These are phyloP conservation scores for Tupaia tana DNA, from an alignment of 2,113 vertebrate genomes.

Conservation along the genomic window DNA sequence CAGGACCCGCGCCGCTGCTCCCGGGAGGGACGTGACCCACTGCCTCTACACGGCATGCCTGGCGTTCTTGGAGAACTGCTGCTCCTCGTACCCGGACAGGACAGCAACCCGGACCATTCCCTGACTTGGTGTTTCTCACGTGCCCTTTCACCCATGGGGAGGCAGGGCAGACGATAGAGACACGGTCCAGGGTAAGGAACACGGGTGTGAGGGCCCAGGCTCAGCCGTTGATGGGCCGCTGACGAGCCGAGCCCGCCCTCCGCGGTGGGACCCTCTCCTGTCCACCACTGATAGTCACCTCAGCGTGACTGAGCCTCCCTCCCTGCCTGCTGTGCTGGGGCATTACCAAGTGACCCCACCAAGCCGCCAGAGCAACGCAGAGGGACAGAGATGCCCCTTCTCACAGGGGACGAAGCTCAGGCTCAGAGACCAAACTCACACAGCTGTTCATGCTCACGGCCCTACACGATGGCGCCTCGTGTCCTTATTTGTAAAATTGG, in stretches of 20 bases:
- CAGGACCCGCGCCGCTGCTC: not conserved
- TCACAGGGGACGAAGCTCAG: not conserved
- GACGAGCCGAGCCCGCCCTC: not conserved
- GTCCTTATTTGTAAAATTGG: not conserved
- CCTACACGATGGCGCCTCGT: not conserved
- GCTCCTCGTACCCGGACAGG: not conserved
- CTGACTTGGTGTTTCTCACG: not conserved
- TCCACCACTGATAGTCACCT: not conserved
- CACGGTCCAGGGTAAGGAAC: not conserved
- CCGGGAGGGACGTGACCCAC: not conserved
- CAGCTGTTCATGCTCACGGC: not conserved
- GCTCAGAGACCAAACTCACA: slow-evolving; percentile 11
- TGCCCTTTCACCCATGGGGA: not conserved
- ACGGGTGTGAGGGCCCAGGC: not conserved
- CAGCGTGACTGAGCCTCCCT: too few species aligned
- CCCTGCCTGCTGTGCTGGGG: not conserved
- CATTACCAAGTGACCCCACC: not conserved
- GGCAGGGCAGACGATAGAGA: not conserved
- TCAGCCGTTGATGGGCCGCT: not conserved
- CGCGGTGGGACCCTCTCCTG: not conserved
- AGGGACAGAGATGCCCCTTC: not conserved
- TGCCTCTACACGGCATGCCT: not conserved
- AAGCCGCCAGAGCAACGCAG: not conserved
- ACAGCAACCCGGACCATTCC: not conserved
- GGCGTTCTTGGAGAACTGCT: not conserved